Conservation (phyloP, 2,888 invertebrate species). For the Melanargia galathea region DNA sequence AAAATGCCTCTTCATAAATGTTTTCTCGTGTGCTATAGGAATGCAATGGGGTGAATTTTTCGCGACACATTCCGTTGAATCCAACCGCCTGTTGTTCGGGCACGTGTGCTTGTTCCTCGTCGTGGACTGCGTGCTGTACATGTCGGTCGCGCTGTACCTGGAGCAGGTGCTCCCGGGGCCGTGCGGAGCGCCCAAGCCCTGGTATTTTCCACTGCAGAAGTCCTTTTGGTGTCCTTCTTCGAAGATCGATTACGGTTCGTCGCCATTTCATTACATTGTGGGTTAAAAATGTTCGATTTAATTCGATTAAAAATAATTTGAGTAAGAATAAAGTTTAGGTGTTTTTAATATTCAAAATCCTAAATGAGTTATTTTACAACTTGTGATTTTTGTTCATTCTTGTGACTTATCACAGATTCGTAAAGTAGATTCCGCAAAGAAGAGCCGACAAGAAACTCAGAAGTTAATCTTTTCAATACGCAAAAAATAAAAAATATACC, state of each 20-base stretch:
- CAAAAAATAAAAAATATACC: too few species aligned
- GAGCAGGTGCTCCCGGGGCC: conserved; percentile 94
- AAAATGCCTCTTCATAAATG: neutral
- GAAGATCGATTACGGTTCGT: conserved; percentile 29
- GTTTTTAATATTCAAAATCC: too few species aligned
- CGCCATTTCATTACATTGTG: neutral
- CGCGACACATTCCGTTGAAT: conserved; percentile 84
- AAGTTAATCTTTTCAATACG: too few species aligned
- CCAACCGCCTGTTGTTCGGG: conserved; percentile 85
- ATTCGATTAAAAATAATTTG: too few species aligned
- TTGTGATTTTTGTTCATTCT: too few species aligned
- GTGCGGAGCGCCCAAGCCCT: conserved; percentile 90
- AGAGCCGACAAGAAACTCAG: too few species aligned
- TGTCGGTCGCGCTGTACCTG: conserved; percentile 90
- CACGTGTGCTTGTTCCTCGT: conserved; percentile 87
- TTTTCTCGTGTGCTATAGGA: conserved; percentile 57
- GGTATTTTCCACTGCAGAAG: conserved; percentile 88
- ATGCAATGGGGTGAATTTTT: conserved; percentile 85
- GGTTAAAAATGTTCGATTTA: neutral
- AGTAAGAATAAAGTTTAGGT: neutral
- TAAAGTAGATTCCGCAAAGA: too few species aligned
- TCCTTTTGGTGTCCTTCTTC: conserved; percentile 76
- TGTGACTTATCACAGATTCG: too few species aligned
- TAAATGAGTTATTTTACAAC: too few species aligned
- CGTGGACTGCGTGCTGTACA: conserved; percentile 86